Conservation (phyloP, 2,888 invertebrate genomes). For the Drosophila helvetica region DNA sequence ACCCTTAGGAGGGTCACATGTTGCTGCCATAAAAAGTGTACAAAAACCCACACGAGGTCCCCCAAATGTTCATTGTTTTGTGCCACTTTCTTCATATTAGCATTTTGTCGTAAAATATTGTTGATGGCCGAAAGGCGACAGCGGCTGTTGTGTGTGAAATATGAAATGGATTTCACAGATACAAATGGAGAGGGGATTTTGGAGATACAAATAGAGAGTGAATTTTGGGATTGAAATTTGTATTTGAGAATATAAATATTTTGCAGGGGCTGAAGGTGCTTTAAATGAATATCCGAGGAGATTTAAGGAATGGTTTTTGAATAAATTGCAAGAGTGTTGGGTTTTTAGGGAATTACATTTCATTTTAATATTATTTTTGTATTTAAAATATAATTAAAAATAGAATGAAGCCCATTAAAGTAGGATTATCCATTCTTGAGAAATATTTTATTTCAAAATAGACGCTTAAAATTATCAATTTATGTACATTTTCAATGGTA, state of each 20-base stretch:
- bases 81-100: slow-evolving; percentile 5
- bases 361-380: no score
- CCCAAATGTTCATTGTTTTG: slow-evolving; percentile 9
- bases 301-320: no score
- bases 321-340: no score
- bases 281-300: neutral
- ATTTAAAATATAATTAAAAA: no score
- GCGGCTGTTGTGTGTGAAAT: neutral
- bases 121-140: neutral
- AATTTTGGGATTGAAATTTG: neutral
- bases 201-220: neutral
- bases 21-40: slow-evolving; percentile 39
- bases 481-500: no score
- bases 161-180: neutral
- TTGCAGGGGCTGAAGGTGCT: neutral
- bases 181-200: neutral
- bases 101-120: slow-evolving; percentile 17
- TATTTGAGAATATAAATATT: neutral
- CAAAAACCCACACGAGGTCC: slow-evolving; percentile 18
- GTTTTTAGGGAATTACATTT: no score
- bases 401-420: no score
- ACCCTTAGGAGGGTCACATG: slow-evolving; percentile 37
- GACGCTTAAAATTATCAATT: no score
- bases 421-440: no score
- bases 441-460: no score